Percentiles rank a stretch among this genome's conserved stretches.
Conservation (phyloP, 2,797 vertebrate species). For the Erpetoichthys calabaricus region DNA sequence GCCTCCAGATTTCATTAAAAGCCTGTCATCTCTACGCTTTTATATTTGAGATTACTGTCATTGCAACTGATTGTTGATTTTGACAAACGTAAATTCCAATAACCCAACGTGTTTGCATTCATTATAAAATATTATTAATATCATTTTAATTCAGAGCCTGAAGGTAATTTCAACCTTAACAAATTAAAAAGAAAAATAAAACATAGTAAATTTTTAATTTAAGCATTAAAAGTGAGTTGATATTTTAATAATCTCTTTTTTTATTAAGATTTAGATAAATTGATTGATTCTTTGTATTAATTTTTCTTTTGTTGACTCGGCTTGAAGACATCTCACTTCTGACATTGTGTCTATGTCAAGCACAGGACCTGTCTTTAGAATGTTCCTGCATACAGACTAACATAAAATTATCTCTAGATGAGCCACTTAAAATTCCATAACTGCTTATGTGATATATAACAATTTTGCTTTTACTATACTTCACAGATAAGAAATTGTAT, state of each 20-base stretch:
- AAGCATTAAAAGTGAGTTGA: conserved; percentile 17
- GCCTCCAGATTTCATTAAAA: conserved; percentile 23
- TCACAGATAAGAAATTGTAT: no score
- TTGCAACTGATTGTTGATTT: conserved; percentile 19
- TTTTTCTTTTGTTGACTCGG: conserved; percentile 10
- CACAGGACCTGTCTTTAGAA: conserved; percentile 2
- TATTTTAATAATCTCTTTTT: conserved; percentile 19
- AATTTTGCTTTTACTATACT: no score
- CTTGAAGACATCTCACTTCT: conserved; percentile 2
- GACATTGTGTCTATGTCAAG: background rate
- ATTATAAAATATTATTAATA: conserved; percentile 13
- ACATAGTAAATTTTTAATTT: no score
- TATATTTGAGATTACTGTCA: conserved; percentile 25
- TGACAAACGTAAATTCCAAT: conserved; percentile 12
- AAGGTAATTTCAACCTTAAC: conserved; percentile 6
- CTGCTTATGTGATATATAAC: no score
- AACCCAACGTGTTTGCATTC: background rate
- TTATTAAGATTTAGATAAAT: conserved; percentile 17
- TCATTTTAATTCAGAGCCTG: conserved; percentile 12
- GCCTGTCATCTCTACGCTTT: conserved; percentile 25
- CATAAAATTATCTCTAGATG: no score
- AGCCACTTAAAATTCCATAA: no score
- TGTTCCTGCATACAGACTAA: no score
- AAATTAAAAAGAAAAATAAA: no score
- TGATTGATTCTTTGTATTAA: conserved; percentile 17